phyloP scores from a whole-genome alignment of 1,140 invertebrate species.

The silkworm (Bombyx mori) region DNA sequence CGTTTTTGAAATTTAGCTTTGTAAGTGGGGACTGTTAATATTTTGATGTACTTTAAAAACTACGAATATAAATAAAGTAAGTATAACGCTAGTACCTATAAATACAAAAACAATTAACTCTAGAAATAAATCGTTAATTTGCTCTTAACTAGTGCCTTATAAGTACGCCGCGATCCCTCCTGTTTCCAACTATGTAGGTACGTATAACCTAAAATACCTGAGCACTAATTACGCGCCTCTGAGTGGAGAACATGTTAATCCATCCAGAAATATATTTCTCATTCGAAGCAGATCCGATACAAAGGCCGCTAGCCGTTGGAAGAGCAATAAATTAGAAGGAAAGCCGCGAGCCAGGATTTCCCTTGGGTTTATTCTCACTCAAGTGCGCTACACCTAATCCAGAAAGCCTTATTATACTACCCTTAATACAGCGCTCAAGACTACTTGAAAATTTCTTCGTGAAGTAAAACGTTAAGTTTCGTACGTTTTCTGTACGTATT shows the following conservation, averaged over 20 bases:
- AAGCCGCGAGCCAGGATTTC: slow-evolving; percentile 68
- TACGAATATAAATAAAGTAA: too few species aligned
- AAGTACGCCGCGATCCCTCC: too few species aligned
- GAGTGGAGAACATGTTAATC: slow-evolving; percentile 55
- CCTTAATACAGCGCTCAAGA: slow-evolving; percentile 64
- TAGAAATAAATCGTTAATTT: too few species aligned
- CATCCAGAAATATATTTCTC: slow-evolving; percentile 62
- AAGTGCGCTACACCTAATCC: slow-evolving; percentile 67
- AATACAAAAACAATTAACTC: too few species aligned
- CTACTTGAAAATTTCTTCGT: slow-evolving; percentile 67
- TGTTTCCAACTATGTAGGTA: too few species aligned
- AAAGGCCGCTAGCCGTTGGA: slow-evolving; percentile 63
- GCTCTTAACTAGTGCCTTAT: too few species aligned
- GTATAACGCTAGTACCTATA: too few species aligned
- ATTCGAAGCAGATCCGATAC: slow-evolving; percentile 59
- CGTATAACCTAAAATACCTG: slow-evolving; percentile 17
- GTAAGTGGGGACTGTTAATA: too few species aligned
- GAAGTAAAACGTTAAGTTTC: slow-evolving; percentile 50
- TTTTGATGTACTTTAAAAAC: too few species aligned
- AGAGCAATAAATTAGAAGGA: slow-evolving; percentile 65
- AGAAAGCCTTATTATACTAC: slow-evolving; percentile 69
- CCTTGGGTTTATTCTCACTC: slow-evolving; percentile 68
- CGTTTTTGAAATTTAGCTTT: too few species aligned
- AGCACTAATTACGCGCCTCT: slow-evolving; percentile 27
- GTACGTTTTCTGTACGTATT: slow-evolving; percentile 11